These are phyloP conservation scores for Philotrypesis tridentata DNA, from an alignment of 1,140 invertebrate species.

Conservation along the genomic window DNA sequence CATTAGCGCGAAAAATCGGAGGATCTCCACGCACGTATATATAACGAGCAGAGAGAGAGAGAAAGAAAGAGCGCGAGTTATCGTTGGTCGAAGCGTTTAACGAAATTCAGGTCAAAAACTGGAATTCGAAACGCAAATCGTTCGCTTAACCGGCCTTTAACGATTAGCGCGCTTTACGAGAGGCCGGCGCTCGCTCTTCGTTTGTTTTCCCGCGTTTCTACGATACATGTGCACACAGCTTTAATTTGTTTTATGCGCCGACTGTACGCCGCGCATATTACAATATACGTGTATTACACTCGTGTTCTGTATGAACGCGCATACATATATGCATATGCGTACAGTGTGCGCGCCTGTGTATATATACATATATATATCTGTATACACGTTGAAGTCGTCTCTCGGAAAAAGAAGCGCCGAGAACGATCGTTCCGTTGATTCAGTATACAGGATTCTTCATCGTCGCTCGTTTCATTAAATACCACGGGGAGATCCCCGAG, in stretches of 20 bases:
- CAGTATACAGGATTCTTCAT: neutral
- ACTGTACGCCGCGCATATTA: too few relatives aligned
- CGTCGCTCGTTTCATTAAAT: neutral
- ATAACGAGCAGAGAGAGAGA: too few relatives aligned
- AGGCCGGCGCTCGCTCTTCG: neutral
- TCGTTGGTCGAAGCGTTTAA: neutral
- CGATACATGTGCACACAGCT: too few relatives aligned
- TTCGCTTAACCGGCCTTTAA: conserved; percentile 7
- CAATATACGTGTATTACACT: too few relatives aligned
- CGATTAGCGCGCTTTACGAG: conserved; percentile 15
- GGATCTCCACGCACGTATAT: neutral
- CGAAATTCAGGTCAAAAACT: conserved; percentile 29
- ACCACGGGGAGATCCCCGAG: neutral
- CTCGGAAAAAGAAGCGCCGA: neutral
- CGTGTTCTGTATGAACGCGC: too few relatives aligned
- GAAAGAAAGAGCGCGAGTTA: too few relatives aligned
- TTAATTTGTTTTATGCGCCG: neutral
- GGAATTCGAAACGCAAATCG: conserved; percentile 7
- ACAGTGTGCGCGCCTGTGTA: too few relatives aligned
- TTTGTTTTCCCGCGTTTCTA: neutral
- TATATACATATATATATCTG: too few relatives aligned
- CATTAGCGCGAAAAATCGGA: neutral
- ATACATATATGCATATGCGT: too few relatives aligned
- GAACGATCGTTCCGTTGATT: neutral
- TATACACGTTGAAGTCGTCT: too few relatives aligned